Evolutionary conservation across 2,113 vertebrate species (phyloP), one percentile per base, ranked within the genome.

Genomic region (Tauraco erythrolophus): DNA sequence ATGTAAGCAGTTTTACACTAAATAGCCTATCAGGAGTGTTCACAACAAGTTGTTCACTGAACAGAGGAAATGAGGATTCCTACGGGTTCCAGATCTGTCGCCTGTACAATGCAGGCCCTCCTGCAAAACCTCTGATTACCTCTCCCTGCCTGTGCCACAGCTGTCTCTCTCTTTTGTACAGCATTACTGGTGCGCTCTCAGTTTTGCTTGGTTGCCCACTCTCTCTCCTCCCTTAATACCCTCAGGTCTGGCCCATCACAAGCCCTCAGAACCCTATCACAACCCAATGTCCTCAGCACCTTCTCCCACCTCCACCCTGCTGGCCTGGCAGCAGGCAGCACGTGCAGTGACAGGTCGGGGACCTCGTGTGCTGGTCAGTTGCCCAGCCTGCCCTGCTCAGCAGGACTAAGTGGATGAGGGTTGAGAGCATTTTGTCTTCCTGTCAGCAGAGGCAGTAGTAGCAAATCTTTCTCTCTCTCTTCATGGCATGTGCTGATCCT

Each of bases 1-100:
- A 13, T 41, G 72, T 91, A 96, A 98, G 84, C 75, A 93, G 88
- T 86, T 45, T 66, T 88, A 80, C 53, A 91, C 76, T 82, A 88
- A 77, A 77, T 80, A 74, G 45, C n/a, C 48, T 71, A 84, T 86
- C 51, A 64, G 61, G 78, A 94, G 37, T 69, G 27, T 87, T 87
- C 23, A 6, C 71, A 94, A 82, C 53, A 87, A 79, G 37, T 64
- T 95, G 27, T 64, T 94, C 77, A 33, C 46, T 84, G 69, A 89
- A 39, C 31, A 84, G 51, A 87, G 43, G 64, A 81, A 84, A 3
- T 54, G 46, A 69, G 13, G n/a, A 35, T 89, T 92, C 60, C 76
- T 62, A 11, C 43, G n/a, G 43, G 27, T 81, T 81, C 27, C 18
- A 70, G 76, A 50, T 61, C 14, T 81, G 22, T 46, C 2, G 1